Conservation (phyloP, 2,888 invertebrate genomes). For the Labia minor region DNA sequence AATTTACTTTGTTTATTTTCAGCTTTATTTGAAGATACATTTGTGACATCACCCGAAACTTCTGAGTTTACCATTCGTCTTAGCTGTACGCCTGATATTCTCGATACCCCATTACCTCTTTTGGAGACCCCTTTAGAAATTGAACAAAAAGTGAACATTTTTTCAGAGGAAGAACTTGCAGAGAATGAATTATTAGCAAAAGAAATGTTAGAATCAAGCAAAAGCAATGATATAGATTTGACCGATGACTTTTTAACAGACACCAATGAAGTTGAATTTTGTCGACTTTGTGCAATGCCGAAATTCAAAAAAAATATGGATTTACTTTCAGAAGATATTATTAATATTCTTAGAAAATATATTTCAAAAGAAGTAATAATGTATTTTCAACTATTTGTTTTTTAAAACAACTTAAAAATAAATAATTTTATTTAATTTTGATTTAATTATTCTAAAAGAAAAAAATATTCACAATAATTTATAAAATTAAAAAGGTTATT, state of each 20-base stretch:
- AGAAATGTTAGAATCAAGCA: too few relatives aligned
- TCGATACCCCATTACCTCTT: not conserved
- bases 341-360: not conserved
- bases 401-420: too few relatives aligned
- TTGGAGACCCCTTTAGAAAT: not conserved
- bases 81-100: not conserved
- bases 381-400: too few relatives aligned
- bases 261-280: not conserved
- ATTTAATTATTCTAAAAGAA: too few relatives aligned
- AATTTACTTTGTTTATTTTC: too few relatives aligned
- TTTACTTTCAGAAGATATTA: not conserved
- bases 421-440: too few relatives aligned
- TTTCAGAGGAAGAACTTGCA: not conserved
- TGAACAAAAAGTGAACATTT: not conserved
- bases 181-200: not conserved
- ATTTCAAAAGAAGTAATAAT: not conserved
- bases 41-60: not conserved
- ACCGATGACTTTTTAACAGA: not conserved
- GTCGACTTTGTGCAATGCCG: not conserved
- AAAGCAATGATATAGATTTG: not conserved
- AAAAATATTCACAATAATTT: too few relatives aligned
- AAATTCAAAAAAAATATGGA: not conserved
- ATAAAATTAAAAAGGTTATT: too few relatives aligned
- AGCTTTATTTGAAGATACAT: not conserved
- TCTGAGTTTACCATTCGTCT: not conserved